phyloP scores from a whole-genome alignment of 35 echinoderm and acorn worm species.

The Stichopus chloronotus region DNA sequence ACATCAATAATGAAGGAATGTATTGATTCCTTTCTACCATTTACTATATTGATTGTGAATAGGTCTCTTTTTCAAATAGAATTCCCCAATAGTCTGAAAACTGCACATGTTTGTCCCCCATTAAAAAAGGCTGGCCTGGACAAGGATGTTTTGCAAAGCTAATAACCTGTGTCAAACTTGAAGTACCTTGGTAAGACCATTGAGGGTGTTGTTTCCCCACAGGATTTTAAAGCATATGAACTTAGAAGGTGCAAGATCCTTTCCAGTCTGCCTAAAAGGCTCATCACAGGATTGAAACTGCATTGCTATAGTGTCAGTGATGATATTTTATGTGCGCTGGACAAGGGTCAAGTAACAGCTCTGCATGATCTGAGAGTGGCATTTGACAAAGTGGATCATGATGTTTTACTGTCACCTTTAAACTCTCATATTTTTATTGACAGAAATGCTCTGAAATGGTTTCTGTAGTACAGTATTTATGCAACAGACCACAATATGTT shows the following conservation, averaged over 20 bases:
- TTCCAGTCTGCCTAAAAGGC: slow-evolving; percentile 56
- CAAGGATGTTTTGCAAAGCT: neutral
- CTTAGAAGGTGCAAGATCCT: neutral
- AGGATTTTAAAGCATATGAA: neutral
- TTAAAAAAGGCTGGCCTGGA: slow-evolving; percentile 29
- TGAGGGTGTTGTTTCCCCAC: slow-evolving; percentile 40
- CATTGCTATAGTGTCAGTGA: slow-evolving; percentile 48
- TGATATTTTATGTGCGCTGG: slow-evolving; percentile 64
- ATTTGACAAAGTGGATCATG: too few relatives aligned
- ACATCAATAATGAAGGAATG: slow-evolving; percentile 55
- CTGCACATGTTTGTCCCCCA: neutral
- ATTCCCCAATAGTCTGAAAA: slow-evolving; percentile 1
- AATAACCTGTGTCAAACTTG: slow-evolving; percentile 13
- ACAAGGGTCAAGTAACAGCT: slow-evolving; percentile 38
- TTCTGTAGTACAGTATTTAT: too few relatives aligned
- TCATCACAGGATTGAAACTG: slow-evolving; percentile 63
- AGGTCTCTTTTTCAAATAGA: slow-evolving; percentile 35
- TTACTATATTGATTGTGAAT: slow-evolving; percentile 59
- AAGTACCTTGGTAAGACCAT: slow-evolving; percentile 58
- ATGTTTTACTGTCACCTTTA: too few relatives aligned
- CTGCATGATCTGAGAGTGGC: neutral
- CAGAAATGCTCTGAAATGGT: too few relatives aligned
- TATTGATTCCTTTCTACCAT: slow-evolving; percentile 60
- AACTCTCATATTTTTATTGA: too few relatives aligned
- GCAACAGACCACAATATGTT: too few relatives aligned